Evolutionary conservation across 1,140 invertebrate species (phyloP).

Genomic region (Conus ventricosus): DNA sequence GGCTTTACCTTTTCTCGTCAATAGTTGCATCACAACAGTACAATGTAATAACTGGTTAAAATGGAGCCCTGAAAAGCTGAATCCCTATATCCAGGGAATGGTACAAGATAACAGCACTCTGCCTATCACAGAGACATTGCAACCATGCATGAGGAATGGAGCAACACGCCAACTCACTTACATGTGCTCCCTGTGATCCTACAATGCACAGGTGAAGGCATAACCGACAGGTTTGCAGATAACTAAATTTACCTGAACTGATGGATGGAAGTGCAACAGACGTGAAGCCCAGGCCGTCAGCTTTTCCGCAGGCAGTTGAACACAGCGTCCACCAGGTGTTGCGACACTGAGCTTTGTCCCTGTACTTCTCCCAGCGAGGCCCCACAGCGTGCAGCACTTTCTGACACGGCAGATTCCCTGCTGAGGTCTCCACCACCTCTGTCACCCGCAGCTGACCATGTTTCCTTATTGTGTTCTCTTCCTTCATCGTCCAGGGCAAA

Average conservation of each 20-base stretch:
- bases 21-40: no score
- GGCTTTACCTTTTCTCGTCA: no score
- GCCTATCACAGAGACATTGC: no score
- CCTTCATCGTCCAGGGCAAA: conserved; percentile 45
- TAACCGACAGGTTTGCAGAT: no score
- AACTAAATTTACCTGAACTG: conserved; percentile 49
- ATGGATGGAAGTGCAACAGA: conserved; percentile 56
- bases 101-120: no score
- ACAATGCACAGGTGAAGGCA: no score
- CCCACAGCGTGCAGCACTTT: conserved; percentile 57
- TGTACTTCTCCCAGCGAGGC: conserved; percentile 45
- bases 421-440: conserved; percentile 46
- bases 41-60: no score
- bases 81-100: no score
- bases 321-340: conserved; percentile 33
- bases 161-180: no score
- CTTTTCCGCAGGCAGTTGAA: conserved; percentile 46
- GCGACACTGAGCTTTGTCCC: conserved; percentile 41
- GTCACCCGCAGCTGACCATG: conserved; percentile 45
- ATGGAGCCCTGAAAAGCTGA: no score
- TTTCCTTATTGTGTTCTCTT: conserved; percentile 42
- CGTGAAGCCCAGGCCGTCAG: conserved; percentile 30
- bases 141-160: no score
- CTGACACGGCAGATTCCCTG: conserved; percentile 52
- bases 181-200: no score